Percentiles rank a stretch among this genome's conserved stretches.
phyloP scores from a whole-genome alignment of 2,113 vertebrate species.

The Periophthalmus modestus region DNA sequence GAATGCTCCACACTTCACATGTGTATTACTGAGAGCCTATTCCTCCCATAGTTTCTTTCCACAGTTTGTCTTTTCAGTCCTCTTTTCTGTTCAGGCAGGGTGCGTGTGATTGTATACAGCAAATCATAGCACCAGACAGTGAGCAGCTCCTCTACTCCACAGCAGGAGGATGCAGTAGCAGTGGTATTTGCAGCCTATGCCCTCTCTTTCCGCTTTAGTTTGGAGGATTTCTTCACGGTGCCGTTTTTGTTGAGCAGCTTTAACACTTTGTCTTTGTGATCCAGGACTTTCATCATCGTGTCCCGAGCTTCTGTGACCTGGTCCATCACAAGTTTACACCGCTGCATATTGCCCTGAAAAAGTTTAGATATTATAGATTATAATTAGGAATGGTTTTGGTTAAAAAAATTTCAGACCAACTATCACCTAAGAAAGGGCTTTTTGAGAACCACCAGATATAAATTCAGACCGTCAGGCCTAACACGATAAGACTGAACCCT shows the following conservation, averaged over 20 bases:
- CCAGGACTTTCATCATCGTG: constrained; percentile 98
- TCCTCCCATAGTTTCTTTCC: constrained; percentile 14
- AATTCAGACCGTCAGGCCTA: too few species aligned
- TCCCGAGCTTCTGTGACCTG: constrained; percentile 97
- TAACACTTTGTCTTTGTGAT: constrained; percentile 96
- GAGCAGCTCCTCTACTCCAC: constrained; percentile 44
- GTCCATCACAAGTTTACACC: constrained; percentile 99
- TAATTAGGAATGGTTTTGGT: neutral
- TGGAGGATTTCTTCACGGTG: constrained; percentile 92
- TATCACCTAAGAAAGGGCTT: too few species aligned
- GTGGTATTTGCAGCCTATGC: constrained; percentile 66
- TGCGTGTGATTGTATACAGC: constrained; percentile 73
- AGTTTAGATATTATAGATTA: too few species aligned
- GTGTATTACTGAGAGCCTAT: constrained; percentile 40
- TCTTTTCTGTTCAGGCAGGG: constrained; percentile 38
- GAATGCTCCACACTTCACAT: constrained; percentile 23
- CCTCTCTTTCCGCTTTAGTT: constrained; percentile 96
- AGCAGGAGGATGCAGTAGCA: constrained; percentile 1
- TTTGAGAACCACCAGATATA: too few species aligned
- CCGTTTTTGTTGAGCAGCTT: constrained; percentile 99
- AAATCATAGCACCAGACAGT: constrained; percentile 70
- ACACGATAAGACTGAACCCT: too few species aligned
- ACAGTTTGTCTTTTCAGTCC: neutral
- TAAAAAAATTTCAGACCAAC: neutral
- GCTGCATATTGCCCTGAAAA: constrained; percentile 95